Evolutionary conservation across 2,797 vertebrate species (phyloP).

Genomic region (Brachymystax lenok): DNA sequence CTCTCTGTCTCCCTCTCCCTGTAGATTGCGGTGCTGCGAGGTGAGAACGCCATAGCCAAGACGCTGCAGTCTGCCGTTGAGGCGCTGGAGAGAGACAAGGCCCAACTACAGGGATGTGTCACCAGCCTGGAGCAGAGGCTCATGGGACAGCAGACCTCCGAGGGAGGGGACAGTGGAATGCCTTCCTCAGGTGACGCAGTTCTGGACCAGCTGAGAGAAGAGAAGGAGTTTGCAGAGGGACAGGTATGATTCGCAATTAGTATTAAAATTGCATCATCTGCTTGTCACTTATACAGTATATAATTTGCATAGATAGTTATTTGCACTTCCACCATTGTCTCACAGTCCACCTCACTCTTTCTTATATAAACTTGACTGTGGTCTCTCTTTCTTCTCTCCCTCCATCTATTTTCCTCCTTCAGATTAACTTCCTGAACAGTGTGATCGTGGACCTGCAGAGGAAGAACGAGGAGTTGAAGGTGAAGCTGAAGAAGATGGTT

Average conservation of each 20-base stretch:
- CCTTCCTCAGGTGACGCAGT: constrained; percentile 78
- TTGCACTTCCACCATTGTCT: background rate
- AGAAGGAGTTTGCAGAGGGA: constrained; percentile 89
- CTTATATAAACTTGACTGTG: background rate
- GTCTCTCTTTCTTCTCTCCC: background rate
- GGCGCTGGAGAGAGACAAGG: constrained; percentile 88
- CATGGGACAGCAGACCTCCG: constrained; percentile 73
- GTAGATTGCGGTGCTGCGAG: constrained; percentile 86
- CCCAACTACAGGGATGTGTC: constrained; percentile 86
- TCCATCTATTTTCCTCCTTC: background rate
- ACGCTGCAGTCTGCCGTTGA: constrained; percentile 87
- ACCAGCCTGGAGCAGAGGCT: constrained; percentile 88
- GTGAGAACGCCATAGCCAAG: constrained; percentile 88
- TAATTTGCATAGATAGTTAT: background rate
- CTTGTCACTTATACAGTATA: background rate
- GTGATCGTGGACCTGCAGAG: constrained; percentile 95
- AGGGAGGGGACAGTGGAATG: constrained; percentile 59
- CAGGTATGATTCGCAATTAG: constrained; percentile 75
- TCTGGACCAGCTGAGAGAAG: constrained; percentile 81
- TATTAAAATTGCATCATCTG: background rate
- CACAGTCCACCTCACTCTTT: background rate
- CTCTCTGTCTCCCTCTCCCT: background rate
- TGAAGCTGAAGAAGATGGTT: constrained; percentile 91
- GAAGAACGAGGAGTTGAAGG: constrained; percentile 92
- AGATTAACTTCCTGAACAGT: constrained; percentile 98